Evolutionary conservation across 2,888 invertebrate genomes (phyloP), one percentile per base, ranked within the genome.

Genomic region (Melanargia galathea): DNA sequence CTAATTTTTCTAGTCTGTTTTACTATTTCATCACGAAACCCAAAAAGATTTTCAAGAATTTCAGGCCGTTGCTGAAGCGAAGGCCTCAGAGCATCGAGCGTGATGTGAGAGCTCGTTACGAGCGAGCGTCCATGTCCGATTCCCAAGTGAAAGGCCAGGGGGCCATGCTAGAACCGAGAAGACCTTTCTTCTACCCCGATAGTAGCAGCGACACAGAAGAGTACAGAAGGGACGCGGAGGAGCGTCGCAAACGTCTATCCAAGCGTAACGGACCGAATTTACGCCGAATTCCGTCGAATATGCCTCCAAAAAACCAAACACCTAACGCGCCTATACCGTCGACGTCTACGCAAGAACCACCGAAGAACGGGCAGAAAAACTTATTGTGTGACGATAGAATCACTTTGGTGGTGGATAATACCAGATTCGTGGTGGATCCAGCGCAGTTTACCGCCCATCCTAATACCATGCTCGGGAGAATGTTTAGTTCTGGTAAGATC

Each of bases 381-480:
- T 83, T 79, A 64, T 75, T 86, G 22, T 92, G 92, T 61, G 95
- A 96, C 61, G 97, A 97, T 73, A 91, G 96, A 64, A 96, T 98
- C 60, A 97, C 97, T 2, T 92, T 99, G 56, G 95, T 99, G n/a
- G 99, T 99, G 13, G 99, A 99, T 80, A 97, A 97, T 76, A 98
- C 98, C 0, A 92, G 98, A 70, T 90, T 90, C 65, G 95, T 99
- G 51, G 95, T 99, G 22, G 98, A 99, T 84, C 97, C 97, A 6
- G 95, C 97, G 1, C 93, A 99, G 67, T 97, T 99, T 78, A 96
- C 97, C 10, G 96, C 97, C 2, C 97, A 99, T 87, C 98, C 99
- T 0, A 98, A 99, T 81, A 99, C 99, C 0, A 99, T 99, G 99
- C 92, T 99, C 35, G 99, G 99, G n/a, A 94, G 98, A 74, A 99